These are phyloP conservation scores for Habroteleia sp. DNA, from an alignment of 2,888 invertebrate species.

Conservation along the genomic window DNA sequence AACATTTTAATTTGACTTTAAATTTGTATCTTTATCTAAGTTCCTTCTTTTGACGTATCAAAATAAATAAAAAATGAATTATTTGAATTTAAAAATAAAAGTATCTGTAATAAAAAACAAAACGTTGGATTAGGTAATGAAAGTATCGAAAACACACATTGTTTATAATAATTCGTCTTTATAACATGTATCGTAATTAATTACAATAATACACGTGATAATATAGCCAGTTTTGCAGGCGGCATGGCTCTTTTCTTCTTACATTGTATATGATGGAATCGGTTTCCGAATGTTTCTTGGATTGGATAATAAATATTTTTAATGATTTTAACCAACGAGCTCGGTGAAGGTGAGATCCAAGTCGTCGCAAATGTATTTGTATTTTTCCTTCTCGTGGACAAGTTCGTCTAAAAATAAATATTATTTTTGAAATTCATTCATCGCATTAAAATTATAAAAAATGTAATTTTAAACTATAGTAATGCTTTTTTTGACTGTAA, in stretches of 20 bases:
- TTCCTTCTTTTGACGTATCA: no score
- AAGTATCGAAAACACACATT: background rate
- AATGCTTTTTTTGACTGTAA: no score
- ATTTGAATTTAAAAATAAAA: background rate
- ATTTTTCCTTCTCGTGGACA: constrained; percentile 98
- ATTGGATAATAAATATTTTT: constrained; percentile 4
- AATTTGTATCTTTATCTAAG: no score
- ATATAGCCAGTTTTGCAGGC: constrained; percentile 65
- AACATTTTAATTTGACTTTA: no score
- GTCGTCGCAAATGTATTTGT: constrained; percentile 99
- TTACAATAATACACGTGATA: constrained; percentile 77
- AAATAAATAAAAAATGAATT: background rate
- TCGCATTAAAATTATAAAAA: no score
- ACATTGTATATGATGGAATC: constrained; percentile 40
- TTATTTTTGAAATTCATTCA: no score
- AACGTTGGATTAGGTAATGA: constrained; percentile 9
- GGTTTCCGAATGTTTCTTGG: constrained; percentile 40
- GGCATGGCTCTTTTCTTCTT: constrained; percentile 58
- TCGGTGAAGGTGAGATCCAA: constrained; percentile 99
- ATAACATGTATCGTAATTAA: constrained; percentile 74
- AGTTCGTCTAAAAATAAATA: constrained; percentile 95
- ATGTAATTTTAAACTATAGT: no score
- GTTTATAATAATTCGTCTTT: constrained; percentile 70
- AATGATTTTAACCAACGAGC: constrained; percentile 83
- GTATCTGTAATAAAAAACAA: background rate